phyloP scores from a whole-genome alignment of 2,888 invertebrate genomes.

The Philereme vetulata region DNA sequence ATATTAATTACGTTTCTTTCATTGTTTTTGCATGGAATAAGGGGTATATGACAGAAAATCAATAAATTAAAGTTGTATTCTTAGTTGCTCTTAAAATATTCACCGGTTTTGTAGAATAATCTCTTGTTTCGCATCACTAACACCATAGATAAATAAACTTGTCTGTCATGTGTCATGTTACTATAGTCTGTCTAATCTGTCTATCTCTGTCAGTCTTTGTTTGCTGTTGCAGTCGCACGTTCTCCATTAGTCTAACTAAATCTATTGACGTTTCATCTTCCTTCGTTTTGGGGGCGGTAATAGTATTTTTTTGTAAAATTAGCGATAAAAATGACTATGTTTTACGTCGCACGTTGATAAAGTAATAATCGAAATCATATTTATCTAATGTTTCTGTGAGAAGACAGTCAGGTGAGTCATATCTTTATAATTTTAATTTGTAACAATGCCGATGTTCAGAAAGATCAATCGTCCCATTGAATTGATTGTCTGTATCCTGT shows the following conservation, averaged over 20 bases:
- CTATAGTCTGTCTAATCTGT: too few species aligned
- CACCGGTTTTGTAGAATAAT: neutral
- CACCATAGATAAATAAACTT: neutral
- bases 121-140: constrained; percentile 3
- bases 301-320: constrained; percentile 49
- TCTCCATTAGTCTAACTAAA: too few species aligned
- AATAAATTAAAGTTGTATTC: neutral
- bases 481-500: constrained; percentile 65
- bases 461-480: constrained; percentile 21
- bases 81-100: neutral
- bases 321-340: constrained; percentile 54
- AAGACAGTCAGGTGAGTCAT: constrained; percentile 52
- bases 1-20: too few species aligned
- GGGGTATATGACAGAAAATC: constrained; percentile 15
- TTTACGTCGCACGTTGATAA: constrained; percentile 35
- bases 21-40: neutral
- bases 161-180: too few species aligned
- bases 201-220: too few species aligned
- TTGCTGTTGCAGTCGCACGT: too few species aligned
- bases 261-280: too few species aligned
- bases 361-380: constrained; percentile 31
- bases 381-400: constrained; percentile 49
- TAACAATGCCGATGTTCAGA: constrained; percentile 4
- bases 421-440: constrained; percentile 7
- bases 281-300: constrained; percentile 71